Conservation (phyloP, 2,113 vertebrate species). For the Rallus limicola region DNA sequence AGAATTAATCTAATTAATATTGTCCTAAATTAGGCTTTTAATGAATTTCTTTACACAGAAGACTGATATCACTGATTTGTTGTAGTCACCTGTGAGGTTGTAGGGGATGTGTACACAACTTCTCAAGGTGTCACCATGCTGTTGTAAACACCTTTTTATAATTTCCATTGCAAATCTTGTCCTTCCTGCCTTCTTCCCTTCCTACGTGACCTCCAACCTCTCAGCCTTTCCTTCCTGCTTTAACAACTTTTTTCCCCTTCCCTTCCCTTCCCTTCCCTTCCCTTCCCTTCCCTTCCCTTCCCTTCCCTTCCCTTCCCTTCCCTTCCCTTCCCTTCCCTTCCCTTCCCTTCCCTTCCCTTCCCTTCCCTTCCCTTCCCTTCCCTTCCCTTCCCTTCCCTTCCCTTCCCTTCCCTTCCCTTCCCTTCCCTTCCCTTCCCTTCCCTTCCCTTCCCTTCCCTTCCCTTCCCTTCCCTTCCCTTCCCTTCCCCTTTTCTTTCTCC, state of each 20-base stretch:
- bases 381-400: neutral
- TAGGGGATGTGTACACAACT: neutral
- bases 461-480: no score
- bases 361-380: no score
- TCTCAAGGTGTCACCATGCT: neutral
- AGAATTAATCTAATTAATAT: neutral
- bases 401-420: no score
- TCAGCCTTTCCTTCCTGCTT: neutral
- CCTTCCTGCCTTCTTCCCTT: neutral
- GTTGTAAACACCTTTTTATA: neutral
- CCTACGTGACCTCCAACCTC: neutral
- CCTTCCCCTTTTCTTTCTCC: neutral
- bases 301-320: no score
- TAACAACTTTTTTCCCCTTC: neutral
- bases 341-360: neutral
- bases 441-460: accelerated
- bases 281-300: neutral
- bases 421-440: neutral
- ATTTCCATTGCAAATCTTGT: neutral
- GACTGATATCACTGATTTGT: neutral
- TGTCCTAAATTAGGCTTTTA: neutral
- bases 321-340: no score
- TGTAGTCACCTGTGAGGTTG: neutral
- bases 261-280: no score
- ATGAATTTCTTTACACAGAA: neutral